Percentiles rank a stretch among this genome's conserved stretches.
Conservation (phyloP, 2,888 invertebrate species). For the Drosophila mayaguana region DNA sequence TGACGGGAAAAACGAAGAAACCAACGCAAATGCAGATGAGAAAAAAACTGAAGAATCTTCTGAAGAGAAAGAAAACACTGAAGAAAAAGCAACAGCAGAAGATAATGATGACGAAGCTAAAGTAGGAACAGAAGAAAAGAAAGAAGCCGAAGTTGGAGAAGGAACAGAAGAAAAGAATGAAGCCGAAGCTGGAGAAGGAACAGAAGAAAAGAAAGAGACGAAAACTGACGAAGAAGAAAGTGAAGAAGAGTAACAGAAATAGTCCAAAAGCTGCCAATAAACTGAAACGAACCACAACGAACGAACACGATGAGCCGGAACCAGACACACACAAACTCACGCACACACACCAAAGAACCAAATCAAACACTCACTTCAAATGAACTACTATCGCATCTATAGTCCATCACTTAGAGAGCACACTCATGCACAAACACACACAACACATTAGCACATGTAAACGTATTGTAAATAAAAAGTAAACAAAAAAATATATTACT, state of each 20-base stretch:
- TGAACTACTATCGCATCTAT: slow-evolving; percentile 23
- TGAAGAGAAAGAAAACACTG: not conserved
- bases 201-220: slow-evolving; percentile 7
- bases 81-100: not conserved
- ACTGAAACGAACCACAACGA: slow-evolving; percentile 13
- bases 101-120: not conserved
- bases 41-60: too few relatives aligned
- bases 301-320: slow-evolving; percentile 11
- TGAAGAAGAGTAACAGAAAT: slow-evolving; percentile 30
- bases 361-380: not conserved
- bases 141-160: slow-evolving; percentile 1
- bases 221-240: slow-evolving; percentile 43
- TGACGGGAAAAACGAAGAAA: not conserved
- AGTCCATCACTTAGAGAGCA: slow-evolving; percentile 21
- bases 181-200: slow-evolving; percentile 3
- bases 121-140: slow-evolving; percentile 2
- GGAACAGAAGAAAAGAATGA: slow-evolving; percentile 9
- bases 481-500: slow-evolving; percentile 6
- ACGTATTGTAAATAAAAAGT: slow-evolving; percentile 66
- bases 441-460: slow-evolving; percentile 53
- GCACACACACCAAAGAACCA: slow-evolving; percentile 1
- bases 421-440: slow-evolving; percentile 12
- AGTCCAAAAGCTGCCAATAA: slow-evolving; percentile 22
- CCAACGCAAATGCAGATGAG: too few relatives aligned
- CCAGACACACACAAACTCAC: not conserved